Conservation (phyloP, 2,113 vertebrate species). For the Nansenia antarctica region DNA sequence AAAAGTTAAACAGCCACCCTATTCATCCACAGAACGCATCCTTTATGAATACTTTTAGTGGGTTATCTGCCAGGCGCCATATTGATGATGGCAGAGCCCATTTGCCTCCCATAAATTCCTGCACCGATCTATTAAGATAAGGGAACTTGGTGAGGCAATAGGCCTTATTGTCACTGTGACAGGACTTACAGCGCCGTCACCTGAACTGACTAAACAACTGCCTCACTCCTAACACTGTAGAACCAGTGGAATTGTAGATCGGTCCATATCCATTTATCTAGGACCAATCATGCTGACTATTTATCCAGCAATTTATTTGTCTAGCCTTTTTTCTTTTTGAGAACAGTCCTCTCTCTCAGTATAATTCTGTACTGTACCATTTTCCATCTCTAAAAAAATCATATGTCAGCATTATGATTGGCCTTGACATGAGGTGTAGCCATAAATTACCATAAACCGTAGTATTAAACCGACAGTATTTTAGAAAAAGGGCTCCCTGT, state of each 20-base stretch:
- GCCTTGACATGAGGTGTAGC: conserved; percentile 2
- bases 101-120: conserved; percentile 18
- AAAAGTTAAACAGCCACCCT: not conserved
- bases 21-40: not conserved
- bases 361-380: not conserved
- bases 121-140: conserved; percentile 17
- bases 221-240: not conserved
- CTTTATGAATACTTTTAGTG: not conserved
- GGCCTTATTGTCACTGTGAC: not conserved
- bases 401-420: not conserved
- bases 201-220: not conserved
- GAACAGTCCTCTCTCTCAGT: not conserved
- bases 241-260: not conserved
- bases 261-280: not conserved
- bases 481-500: conserved; percentile 2
- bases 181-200: not conserved
- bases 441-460: not conserved
- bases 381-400: not conserved
- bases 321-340: not conserved
- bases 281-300: not conserved
- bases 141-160: not conserved
- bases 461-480: too few relatives aligned
- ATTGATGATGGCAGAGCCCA: not conserved
- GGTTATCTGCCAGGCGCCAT: not conserved
- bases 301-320: not conserved